A percentile compares a stretch with the other conserved stretches of the same genome.
These are phyloP conservation scores for Steinernema hermaphroditum DNA, from an alignment of 2,888 invertebrate species.

Conservation along the genomic window DNA sequence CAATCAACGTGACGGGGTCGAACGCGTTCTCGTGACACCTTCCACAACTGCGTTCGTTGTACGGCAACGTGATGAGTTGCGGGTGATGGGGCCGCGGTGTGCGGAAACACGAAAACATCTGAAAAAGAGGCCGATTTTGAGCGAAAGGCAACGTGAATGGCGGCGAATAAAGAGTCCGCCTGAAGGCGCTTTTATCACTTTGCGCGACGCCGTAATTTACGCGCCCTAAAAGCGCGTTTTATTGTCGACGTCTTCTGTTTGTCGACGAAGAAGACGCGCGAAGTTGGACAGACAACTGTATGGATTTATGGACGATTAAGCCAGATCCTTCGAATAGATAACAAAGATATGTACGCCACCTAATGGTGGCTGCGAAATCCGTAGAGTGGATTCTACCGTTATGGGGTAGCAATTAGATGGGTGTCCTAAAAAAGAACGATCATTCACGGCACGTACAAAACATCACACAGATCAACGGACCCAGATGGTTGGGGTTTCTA, in stretches of 20 bases:
- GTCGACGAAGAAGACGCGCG: too few species aligned
- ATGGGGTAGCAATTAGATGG: too few species aligned
- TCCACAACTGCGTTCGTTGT: conserved; percentile 18
- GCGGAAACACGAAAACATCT: conserved; percentile 26
- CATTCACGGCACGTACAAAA: too few species aligned
- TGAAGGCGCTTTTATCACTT: conserved; percentile 24
- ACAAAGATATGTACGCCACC: too few species aligned
- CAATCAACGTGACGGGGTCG: conserved; percentile 16
- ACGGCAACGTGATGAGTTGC: conserved; percentile 5
- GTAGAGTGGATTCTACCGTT: too few species aligned
- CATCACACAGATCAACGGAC: too few species aligned
- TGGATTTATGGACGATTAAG: too few species aligned
- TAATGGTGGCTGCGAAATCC: too few species aligned
- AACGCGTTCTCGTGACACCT: conserved; percentile 24
- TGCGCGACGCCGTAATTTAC: conserved; percentile 27
- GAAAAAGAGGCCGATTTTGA: background rate
- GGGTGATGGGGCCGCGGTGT: conserved; percentile 21
- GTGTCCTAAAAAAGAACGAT: too few species aligned
- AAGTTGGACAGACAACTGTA: too few species aligned
- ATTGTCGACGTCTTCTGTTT: background rate
- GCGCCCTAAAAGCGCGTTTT: conserved; percentile 5
- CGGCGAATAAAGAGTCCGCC: background rate
- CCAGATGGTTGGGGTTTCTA: too few species aligned
- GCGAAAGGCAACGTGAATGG: background rate
- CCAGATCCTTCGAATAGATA: too few species aligned